Conservation (phyloP, 2,113 vertebrate species). For the Isichthys henryi region DNA sequence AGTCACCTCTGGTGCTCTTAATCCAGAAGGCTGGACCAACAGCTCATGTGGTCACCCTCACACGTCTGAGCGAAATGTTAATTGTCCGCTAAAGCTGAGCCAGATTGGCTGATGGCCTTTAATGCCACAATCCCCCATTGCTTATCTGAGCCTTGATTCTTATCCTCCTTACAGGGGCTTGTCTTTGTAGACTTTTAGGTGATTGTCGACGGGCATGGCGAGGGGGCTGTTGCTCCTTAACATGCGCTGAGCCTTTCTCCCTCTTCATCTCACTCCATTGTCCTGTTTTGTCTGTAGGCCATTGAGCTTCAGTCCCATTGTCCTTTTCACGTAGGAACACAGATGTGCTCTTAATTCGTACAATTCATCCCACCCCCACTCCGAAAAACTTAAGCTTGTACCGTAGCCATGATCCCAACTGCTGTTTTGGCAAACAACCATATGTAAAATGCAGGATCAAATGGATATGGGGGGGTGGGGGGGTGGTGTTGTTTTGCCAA, state of each 20-base stretch:
- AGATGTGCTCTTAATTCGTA: conserved; percentile 86
- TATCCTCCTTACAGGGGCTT: conserved; percentile 61
- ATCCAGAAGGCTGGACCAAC: conserved; percentile 44
- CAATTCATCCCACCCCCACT: conserved; percentile 41
- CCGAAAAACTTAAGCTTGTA: not conserved
- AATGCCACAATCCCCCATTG: conserved; percentile 51
- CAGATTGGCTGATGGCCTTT: conserved; percentile 61
- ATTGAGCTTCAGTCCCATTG: conserved; percentile 64
- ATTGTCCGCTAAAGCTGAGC: conserved; percentile 62
- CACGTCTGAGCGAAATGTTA: conserved; percentile 50
- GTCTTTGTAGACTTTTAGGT: conserved; percentile 43
- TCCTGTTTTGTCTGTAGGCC: conserved; percentile 68
- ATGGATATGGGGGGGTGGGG: not conserved
- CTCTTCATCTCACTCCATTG: conserved; percentile 55
- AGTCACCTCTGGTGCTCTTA: conserved; percentile 41
- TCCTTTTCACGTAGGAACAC: conserved; percentile 77
- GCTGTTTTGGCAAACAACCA: not conserved
- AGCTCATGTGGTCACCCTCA: conserved; percentile 28
- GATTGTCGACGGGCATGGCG: conserved; percentile 33
- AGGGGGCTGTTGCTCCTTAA: conserved; percentile 53
- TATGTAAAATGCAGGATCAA: not conserved
- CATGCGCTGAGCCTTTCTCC: not conserved
- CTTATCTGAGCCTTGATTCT: conserved; percentile 59
- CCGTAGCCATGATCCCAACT: not conserved
- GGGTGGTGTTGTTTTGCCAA: no score